Percentiles rank a stretch among this genome's conserved stretches.
Evolutionary conservation across 92 coral and sea anemone genomes (phyloP).

Genomic region (Phenganax marumi): DNA sequence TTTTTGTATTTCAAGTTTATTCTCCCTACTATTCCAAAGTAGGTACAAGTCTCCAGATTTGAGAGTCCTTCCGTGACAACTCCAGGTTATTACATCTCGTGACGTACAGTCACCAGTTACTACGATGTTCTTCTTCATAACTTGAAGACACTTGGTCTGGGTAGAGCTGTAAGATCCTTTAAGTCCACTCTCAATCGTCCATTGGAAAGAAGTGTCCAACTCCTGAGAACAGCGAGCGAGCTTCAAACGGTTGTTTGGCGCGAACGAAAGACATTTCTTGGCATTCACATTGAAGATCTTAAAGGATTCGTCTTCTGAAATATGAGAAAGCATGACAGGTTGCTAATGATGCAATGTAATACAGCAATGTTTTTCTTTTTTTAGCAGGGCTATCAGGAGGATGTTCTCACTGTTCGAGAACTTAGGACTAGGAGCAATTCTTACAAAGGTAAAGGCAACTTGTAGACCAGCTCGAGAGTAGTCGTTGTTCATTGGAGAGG

Average conservation of each 20-base stretch:
- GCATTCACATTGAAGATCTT: constrained; percentile 1
- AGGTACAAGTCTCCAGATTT: constrained; percentile 12
- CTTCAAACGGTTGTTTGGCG: not conserved
- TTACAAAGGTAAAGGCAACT: too few species aligned
- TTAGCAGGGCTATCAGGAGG: too few species aligned
- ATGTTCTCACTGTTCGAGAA: too few species aligned
- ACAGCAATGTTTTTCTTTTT: too few species aligned
- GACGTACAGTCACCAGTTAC: constrained; percentile 25
- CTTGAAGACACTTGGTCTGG: constrained; percentile 1
- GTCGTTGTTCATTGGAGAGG: too few species aligned
- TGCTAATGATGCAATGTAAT: too few species aligned
- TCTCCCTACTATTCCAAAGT: constrained; percentile 5
- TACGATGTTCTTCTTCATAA: not conserved
- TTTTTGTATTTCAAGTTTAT: not conserved
- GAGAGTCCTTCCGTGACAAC: constrained; percentile 15
- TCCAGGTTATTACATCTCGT: constrained; percentile 1
- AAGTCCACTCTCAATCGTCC: not conserved
- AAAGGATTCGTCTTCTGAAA: constrained; percentile 4
- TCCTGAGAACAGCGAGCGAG: not conserved
- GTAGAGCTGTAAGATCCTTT: not conserved
- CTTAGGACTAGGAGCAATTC: too few species aligned
- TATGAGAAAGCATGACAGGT: not conserved
- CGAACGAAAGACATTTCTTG: constrained; percentile 23
- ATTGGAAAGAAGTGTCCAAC: not conserved
- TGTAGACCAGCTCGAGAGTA: too few species aligned